A percentile compares a stretch with the other conserved stretches of the same genome.
Evolutionary conservation across 1,140 invertebrate genomes (phyloP).

Genomic region (Monomorium pharaonis): DNA sequence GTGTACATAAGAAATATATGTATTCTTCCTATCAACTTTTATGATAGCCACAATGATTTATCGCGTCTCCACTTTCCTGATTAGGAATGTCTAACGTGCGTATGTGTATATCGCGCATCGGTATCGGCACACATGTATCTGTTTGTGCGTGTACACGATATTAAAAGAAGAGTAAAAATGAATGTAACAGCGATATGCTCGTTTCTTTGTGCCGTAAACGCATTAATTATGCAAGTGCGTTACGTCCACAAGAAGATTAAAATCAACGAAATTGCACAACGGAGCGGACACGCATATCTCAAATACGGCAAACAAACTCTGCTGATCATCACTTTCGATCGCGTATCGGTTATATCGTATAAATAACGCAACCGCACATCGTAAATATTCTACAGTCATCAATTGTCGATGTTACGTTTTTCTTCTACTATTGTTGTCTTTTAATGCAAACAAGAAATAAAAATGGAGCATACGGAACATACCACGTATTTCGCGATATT

Average conservation of each 20-base stretch:
- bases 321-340: not conserved
- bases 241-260: conserved; percentile 24
- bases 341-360: conserved; percentile 2
- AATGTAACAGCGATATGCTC: conserved; percentile 8
- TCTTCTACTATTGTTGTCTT: conserved; percentile 18
- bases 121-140: conserved; percentile 18
- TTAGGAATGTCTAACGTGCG: not conserved
- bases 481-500: not conserved
- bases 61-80: conserved; percentile 45
- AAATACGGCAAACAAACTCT: not conserved
- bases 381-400: conserved; percentile 32
- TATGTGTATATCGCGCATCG: not conserved
- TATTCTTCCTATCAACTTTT: not conserved
- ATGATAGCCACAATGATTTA: conserved; percentile 51
- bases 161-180: conserved; percentile 25
- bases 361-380: conserved; percentile 1
- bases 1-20: not conserved
- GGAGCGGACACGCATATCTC: not conserved
- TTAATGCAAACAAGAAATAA: conserved; percentile 22
- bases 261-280: conserved; percentile 28
- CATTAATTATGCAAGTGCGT: conserved; percentile 59
- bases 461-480: not conserved
- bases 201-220: conserved; percentile 42
- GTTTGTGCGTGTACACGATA: not conserved
- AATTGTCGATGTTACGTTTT: conserved; percentile 13